Evolutionary conservation across 2,797 vertebrate species (phyloP).

Genomic region (Steatocranus sp.): DNA sequence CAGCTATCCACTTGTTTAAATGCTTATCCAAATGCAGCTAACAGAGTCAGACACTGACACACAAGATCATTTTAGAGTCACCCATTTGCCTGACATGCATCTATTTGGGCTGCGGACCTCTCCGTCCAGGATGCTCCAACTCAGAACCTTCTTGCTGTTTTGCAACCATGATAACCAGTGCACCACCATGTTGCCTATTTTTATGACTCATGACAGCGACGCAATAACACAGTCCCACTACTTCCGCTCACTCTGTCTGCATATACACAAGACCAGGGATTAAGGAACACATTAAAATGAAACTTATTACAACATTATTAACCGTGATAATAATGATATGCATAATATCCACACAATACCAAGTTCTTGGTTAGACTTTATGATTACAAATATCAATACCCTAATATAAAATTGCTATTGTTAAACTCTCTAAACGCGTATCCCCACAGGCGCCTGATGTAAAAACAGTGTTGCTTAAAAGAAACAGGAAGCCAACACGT

Average conservation of each 20-base stretch:
- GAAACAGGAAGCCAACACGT: fast-evolving
- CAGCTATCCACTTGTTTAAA: background rate
- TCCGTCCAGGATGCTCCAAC: background rate
- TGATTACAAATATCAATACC: background rate
- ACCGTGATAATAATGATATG: background rate
- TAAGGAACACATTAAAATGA: background rate
- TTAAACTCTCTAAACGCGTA: background rate
- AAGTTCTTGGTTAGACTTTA: background rate
- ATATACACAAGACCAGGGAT: background rate
- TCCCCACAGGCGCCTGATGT: background rate
- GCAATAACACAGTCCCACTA: background rate
- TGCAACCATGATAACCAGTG: background rate
- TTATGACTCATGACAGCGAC: background rate
- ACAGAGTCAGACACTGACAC: background rate
- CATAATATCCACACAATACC: fast-evolving
- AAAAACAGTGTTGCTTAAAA: background rate
- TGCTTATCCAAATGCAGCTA: background rate
- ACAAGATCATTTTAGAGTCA: background rate
- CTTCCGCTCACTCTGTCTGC: fast-evolving
- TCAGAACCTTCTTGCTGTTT: background rate
- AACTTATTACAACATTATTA: background rate
- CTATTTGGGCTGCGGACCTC: background rate
- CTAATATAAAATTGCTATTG: background rate
- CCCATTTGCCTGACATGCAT: background rate
- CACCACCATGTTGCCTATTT: background rate